Evolutionary conservation across 1,140 invertebrate genomes (phyloP).

Genomic region (Aleiodes sp.): DNA sequence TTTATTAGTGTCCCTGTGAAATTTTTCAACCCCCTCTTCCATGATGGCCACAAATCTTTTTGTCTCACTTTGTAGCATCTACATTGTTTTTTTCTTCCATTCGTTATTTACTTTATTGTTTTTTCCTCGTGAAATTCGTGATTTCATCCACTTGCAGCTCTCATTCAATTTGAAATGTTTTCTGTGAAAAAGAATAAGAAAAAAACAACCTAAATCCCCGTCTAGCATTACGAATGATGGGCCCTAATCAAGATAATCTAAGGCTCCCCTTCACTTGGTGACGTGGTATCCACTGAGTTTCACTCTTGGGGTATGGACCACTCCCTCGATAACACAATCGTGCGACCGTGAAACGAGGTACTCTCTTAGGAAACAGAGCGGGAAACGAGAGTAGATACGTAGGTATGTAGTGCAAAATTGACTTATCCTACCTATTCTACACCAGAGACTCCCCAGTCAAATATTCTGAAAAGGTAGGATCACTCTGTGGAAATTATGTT

Average conservation of each 20-base stretch:
- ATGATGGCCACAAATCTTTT: too few relatives aligned
- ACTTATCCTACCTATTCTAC: constrained; percentile 43
- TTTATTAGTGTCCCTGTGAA: too few relatives aligned
- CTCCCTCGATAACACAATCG: constrained; percentile 50
- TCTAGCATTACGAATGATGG: not conserved
- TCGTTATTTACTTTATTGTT: too few relatives aligned
- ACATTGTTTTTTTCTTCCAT: too few relatives aligned
- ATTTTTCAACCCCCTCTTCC: too few relatives aligned
- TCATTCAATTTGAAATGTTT: too few relatives aligned
- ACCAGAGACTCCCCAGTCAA: not conserved
- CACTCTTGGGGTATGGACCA: constrained; percentile 28
- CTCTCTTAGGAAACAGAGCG: constrained; percentile 43
- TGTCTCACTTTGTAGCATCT: too few relatives aligned
- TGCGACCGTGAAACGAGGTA: constrained; percentile 53
- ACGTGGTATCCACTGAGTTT: constrained; percentile 22
- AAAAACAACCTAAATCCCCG: not conserved
- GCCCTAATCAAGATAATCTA: constrained; percentile 27
- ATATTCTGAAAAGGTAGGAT: too few relatives aligned
- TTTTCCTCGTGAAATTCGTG: too few relatives aligned
- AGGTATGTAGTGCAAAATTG: constrained; percentile 47
- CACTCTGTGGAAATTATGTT: too few relatives aligned
- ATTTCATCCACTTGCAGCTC: too few relatives aligned
- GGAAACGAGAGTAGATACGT: constrained; percentile 33
- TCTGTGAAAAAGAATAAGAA: too few relatives aligned
- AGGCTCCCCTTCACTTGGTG: not conserved